Base-by-base conservation (phyloP, 2,797 vertebrate species). In the Lagorchestes hirsutus region DNA sequence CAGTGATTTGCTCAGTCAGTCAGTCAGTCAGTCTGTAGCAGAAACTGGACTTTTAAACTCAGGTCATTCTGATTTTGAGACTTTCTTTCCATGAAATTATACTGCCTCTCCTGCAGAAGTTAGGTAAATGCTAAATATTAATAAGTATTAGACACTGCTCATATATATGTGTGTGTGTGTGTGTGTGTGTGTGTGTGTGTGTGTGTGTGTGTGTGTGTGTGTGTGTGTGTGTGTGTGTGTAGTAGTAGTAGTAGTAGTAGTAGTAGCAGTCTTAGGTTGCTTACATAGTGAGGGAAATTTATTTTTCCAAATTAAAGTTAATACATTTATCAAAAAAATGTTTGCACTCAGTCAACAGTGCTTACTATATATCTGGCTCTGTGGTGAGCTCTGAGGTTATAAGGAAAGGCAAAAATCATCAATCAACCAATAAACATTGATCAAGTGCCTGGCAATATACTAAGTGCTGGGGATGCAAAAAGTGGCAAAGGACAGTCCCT, bases 321-420 rank as follows among this genome's bases (percentile, higher is more conserved):
- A 87, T 96, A 95, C 91, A 91, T 92, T 96, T 96, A 92, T 96
- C 92, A 97, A 97, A 98, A 97, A 93, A 96, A 97, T 46, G 96
- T 96, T 97, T 92, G 1, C 29, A 96, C 74, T 93, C 22, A 87
- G 27, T 8, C 22, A 18, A 24, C 46, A 82, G 18, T 40, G n/a
- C n/a, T 82, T 82, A 46, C n/a, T 22, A 24, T 24, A 1, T 46
- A 46, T 40, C 40, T 82, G 74, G 18, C 22, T 27, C 12, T 82
- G 8, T 82, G 40, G 22, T 27, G 22, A 82, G 40, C 22, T 46
- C 74, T 82, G 40, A n/a, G 14, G 16, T 40, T 22, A 74, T 6
- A 40, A 8, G 46, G 22, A 40, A 27, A 82, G 74, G 40, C 40
- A 82, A 46, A 74, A 82, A 46, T 1, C 74, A 82, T 46, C 74